Evolutionary conservation across 2,113 vertebrate species (phyloP), one percentile per base, ranked within the genome.

Genomic region (Hippopotamus amphibius): DNA sequence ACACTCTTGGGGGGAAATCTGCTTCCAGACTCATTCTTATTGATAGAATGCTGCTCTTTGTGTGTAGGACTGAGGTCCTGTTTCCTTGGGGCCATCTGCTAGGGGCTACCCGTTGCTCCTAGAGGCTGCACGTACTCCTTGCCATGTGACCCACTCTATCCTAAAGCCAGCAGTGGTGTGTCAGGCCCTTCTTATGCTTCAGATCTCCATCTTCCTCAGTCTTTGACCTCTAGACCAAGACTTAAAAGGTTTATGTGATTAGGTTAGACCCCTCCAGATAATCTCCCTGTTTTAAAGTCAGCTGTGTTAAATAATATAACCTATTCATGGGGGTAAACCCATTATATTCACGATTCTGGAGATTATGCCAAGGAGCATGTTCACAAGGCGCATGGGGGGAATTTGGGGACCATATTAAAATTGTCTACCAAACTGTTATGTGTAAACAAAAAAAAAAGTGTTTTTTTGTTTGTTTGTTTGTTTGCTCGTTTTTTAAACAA

Each of bases 141-240:
- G 9, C 9, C 28, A 0, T 5, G 12, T 66, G 4, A 6, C 10
- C 5, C 3, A 7, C 76, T 59, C 46, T 33, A 9, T 65, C 12
- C 46, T 79, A 33, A 72, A 57, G 24, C 12, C 19, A 57, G 22
- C 26, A 61, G 0, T 50, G n/a, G 22, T 30, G 24, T 68, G 17
- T 50, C 37, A 63, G 15, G 55, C 22, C 7, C 6, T 93, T 24
- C 12, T 37, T 14, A 6, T 9, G 30, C 2, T 57, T 74, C 15
- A 72, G 1, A 82, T 93, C 59, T 59, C 17, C 41, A 26, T 33
- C 17, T 48, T 79, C 37, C 17, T 82, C 19, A 16, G 21, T 24
- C 41, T 93, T 65, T 87, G 22, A 65, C 28, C 21, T 88, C 21
- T 69, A 89, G 37, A 30, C 57, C 55, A 84, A 76, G 46, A 74